Evolutionary conservation across 37 sponge, comb jelly and placozoan species (phyloP).

Genomic region (Spongilla lacustris): DNA sequence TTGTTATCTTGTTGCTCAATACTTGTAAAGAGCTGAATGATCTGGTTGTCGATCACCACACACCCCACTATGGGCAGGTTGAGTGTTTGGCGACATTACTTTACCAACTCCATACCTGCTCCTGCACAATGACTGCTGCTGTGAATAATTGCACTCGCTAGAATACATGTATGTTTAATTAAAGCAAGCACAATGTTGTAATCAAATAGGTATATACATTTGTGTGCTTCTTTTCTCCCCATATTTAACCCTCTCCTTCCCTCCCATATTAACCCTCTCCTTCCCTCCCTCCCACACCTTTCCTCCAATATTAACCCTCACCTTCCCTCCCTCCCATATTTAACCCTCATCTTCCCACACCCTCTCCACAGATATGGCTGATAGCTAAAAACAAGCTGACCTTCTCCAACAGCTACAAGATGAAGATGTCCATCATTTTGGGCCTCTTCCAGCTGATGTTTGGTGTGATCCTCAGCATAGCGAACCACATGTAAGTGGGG

Average conservation of each 20-base stretch:
- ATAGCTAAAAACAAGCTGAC: background rate
- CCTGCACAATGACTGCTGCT: too few relatives aligned
- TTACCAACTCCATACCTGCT: too few relatives aligned
- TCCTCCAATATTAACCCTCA: background rate
- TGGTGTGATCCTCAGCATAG: slow-evolving; percentile 78
- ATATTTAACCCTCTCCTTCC: background rate
- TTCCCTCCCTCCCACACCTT: background rate
- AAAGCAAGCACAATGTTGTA: too few relatives aligned
- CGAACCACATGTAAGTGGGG: slow-evolving; percentile 74
- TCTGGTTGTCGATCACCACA: too few relatives aligned
- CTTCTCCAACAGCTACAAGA: slow-evolving; percentile 81
- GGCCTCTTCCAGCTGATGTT: slow-evolving; percentile 83
- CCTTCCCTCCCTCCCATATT: background rate
- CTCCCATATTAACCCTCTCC: slow-evolving; percentile 6
- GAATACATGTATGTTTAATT: too few relatives aligned
- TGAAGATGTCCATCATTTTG: slow-evolving; percentile 88
- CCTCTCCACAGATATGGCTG: background rate
- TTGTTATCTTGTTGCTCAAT: too few relatives aligned
- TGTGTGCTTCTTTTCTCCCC: too few relatives aligned
- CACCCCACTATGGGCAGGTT: too few relatives aligned
- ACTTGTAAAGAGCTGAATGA: too few relatives aligned
- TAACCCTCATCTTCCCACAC: background rate
- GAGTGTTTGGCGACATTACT: too few relatives aligned
- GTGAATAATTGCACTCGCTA: too few relatives aligned
- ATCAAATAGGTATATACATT: too few relatives aligned